Percentiles rank a stretch among this genome's conserved stretches.
Evolutionary conservation across 2,888 invertebrate species (phyloP).

Genomic region (Limnephilus marmoratus): DNA sequence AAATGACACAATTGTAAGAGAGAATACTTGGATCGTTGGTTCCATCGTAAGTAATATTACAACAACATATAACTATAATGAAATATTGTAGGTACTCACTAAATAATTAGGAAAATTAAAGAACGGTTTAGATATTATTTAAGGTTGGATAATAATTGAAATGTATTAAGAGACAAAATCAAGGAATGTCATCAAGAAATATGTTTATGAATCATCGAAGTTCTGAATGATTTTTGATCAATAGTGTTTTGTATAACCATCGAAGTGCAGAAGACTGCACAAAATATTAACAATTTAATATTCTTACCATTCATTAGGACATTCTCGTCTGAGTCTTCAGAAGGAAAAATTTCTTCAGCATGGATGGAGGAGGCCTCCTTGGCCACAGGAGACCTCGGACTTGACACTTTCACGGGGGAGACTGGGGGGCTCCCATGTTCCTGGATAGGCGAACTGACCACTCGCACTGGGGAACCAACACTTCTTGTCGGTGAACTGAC

Average conservation of each 20-base stretch:
- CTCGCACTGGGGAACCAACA: conserved; percentile 19
- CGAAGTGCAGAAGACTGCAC: not conserved
- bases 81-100: not conserved
- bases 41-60: not conserved
- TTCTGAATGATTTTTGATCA: too few relatives aligned
- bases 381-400: conserved; percentile 16
- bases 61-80: not conserved
- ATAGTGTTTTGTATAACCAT: too few relatives aligned
- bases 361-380: not conserved
- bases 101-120: not conserved
- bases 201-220: too few relatives aligned
- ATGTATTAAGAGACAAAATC: not conserved
- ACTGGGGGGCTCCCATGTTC: not conserved
- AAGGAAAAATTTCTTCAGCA: not conserved
- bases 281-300: not conserved
- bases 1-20: not conserved
- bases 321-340: not conserved
- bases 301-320: conserved; percentile 37
- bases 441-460: not conserved
- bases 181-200: not conserved
- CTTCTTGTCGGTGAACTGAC: conserved; percentile 20
- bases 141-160: not conserved
- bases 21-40: not conserved
- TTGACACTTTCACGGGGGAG: conserved; percentile 2
- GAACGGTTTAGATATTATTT: not conserved